Evolutionary conservation across 1,140 invertebrate genomes (phyloP).

Genomic region (Papilio xuthus): DNA sequence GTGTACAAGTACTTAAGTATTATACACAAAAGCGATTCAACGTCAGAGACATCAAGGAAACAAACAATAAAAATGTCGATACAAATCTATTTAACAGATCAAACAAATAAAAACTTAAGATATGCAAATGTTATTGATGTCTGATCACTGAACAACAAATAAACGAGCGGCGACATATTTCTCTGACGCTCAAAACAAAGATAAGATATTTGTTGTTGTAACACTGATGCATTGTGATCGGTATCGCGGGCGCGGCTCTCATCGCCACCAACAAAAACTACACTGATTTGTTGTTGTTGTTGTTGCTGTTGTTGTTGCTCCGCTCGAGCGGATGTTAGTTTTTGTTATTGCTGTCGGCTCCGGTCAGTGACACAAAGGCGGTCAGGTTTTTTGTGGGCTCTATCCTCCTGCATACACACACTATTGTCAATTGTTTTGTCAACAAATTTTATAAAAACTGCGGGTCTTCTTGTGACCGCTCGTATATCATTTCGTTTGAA

Average conservation of each 20-base stretch:
- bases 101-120: background rate
- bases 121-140: slow-evolving; percentile 6
- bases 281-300: slow-evolving; percentile 66
- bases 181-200: background rate
- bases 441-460: slow-evolving; percentile 26
- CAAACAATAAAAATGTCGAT: slow-evolving; percentile 11
- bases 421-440: slow-evolving; percentile 34
- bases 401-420: slow-evolving; percentile 18
- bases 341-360: slow-evolving; percentile 60
- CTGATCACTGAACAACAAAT: slow-evolving; percentile 10
- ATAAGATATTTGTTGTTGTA: slow-evolving; percentile 16
- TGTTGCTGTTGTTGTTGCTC: slow-evolving; percentile 15
- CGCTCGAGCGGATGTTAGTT: too few relatives aligned
- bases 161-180: slow-evolving; percentile 1
- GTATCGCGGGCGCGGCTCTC: slow-evolving; percentile 45
- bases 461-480: slow-evolving; percentile 8
- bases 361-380: too few relatives aligned
- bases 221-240: slow-evolving; percentile 40
- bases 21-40: background rate
- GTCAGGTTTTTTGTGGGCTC: too few relatives aligned
- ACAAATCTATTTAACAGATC: slow-evolving; percentile 24
- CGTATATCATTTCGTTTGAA: slow-evolving; percentile 13
- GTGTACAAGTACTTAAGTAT: background rate
- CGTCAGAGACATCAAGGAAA: background rate
- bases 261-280: slow-evolving; percentile 52